Evolutionary conservation across 1,140 invertebrate species (phyloP).

Genomic region (Hermetia illucens): DNA sequence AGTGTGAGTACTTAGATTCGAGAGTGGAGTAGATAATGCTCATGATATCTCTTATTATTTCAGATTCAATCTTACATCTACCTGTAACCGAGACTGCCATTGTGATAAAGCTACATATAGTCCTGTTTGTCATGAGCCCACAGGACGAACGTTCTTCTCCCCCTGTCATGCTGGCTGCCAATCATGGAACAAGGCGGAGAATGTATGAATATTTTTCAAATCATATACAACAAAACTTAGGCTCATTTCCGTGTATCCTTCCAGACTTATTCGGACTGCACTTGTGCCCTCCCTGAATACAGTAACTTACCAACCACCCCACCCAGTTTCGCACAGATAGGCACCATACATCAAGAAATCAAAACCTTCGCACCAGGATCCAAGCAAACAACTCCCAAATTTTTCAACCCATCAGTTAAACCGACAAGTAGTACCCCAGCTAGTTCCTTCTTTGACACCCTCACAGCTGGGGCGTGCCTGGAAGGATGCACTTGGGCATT

Average conservation of each 20-base stretch:
- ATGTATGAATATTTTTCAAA: slow-evolving; percentile 7
- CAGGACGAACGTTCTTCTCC: slow-evolving; percentile 41
- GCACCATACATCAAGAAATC: too few relatives aligned
- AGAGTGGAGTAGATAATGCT: too few relatives aligned
- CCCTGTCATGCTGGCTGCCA: slow-evolving; percentile 47
- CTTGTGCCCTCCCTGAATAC: too few relatives aligned
- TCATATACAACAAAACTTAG: too few relatives aligned
- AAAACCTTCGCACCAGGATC: too few relatives aligned
- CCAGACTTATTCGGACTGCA: slow-evolving; percentile 9
- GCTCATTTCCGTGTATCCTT: slow-evolving; percentile 4
- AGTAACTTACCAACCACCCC: too few relatives aligned
- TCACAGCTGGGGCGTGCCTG: slow-evolving; percentile 37
- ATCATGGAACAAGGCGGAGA: slow-evolving; percentile 14
- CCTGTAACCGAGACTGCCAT: slow-evolving; percentile 38
- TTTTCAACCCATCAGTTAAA: too few relatives aligned
- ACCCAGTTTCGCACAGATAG: too few relatives aligned
- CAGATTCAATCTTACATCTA: slow-evolving; percentile 35
- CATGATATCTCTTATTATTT: background rate
- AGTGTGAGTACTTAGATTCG: slow-evolving; percentile 14
- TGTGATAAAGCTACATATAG: slow-evolving; percentile 39
- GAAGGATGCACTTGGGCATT: slow-evolving; percentile 33
- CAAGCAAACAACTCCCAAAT: too few relatives aligned
- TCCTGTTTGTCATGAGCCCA: slow-evolving; percentile 40
- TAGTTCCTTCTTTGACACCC: slow-evolving; percentile 12
- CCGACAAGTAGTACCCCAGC: too few relatives aligned